A percentile compares a stretch with the other conserved stretches of the same genome.
phyloP scores from a whole-genome alignment of 1,140 invertebrate species.

The Parasteatoda tepidariorum region DNA sequence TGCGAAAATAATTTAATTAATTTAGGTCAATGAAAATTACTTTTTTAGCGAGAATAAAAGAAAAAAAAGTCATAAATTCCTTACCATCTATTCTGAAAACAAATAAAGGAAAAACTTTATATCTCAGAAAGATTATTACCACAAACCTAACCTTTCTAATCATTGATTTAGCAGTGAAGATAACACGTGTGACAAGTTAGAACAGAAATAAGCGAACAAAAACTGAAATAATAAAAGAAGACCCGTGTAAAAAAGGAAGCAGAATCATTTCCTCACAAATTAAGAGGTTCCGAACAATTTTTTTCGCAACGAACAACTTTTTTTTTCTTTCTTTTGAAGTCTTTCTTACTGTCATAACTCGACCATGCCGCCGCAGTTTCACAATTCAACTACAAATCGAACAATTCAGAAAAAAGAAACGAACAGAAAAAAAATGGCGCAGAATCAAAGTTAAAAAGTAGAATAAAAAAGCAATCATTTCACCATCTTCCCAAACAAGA shows the following conservation, averaged over 20 bases:
- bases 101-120: too few relatives aligned
- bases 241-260: not conserved
- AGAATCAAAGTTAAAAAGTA: not conserved
- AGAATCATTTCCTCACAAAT: not conserved
- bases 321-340: too few relatives aligned
- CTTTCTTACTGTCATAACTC: not conserved
- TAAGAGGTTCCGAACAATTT: not conserved
- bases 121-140: too few relatives aligned
- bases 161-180: not conserved
- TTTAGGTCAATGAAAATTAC: too few relatives aligned
- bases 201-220: not conserved
- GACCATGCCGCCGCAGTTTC: not conserved
- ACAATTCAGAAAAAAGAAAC: not conserved
- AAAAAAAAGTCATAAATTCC: too few relatives aligned
- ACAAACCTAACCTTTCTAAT: too few relatives aligned
- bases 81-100: not conserved
- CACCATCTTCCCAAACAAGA: not conserved
- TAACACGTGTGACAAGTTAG: not conserved
- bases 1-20: too few relatives aligned
- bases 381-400: not conserved
- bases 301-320: too few relatives aligned
- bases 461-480: conserved; percentile 19
- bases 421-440: not conserved
- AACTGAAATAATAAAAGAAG: not conserved
- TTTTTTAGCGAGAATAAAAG: too few relatives aligned